Conservation (phyloP, 1,140 invertebrate genomes). For the Centruroides sculpturatus region DNA sequence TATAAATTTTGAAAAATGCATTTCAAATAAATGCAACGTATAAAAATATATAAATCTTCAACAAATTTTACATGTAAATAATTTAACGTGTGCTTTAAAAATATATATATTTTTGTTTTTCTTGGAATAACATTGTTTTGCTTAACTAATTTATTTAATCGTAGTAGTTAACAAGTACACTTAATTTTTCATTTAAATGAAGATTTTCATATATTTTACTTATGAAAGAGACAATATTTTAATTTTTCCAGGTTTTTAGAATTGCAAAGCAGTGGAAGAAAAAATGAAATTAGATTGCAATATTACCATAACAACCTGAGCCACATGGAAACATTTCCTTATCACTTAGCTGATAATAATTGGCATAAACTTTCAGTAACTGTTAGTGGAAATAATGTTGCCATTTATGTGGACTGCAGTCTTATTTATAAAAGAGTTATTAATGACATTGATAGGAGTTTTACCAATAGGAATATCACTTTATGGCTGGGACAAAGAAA, state of each 20-base stretch:
- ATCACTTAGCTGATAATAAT: slow-evolving; percentile 61
- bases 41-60: no score
- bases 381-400: slow-evolving; percentile 63
- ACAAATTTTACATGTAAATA: no score
- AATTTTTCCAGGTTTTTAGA: slow-evolving; percentile 56
- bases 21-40: no score
- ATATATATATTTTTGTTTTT: no score
- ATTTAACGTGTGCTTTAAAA: no score
- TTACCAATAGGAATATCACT: slow-evolving; percentile 42
- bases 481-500: slow-evolving; percentile 78
- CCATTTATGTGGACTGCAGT: slow-evolving; percentile 71
- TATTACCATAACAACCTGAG: slow-evolving; percentile 44
- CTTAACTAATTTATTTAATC: no score
- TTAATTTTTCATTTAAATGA: no score
- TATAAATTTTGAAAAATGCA: no score
- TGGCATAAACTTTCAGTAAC: slow-evolving; percentile 75
- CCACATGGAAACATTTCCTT: slow-evolving; percentile 70
- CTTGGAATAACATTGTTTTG: no score
- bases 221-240: no score
- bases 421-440: slow-evolving; percentile 60
- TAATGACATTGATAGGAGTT: slow-evolving; percentile 52
- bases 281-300: slow-evolving; percentile 51
- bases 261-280: slow-evolving; percentile 72
- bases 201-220: no score
- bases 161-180: no score